Conservation (phyloP, 2,888 invertebrate genomes). For the Anorthoa munda region DNA sequence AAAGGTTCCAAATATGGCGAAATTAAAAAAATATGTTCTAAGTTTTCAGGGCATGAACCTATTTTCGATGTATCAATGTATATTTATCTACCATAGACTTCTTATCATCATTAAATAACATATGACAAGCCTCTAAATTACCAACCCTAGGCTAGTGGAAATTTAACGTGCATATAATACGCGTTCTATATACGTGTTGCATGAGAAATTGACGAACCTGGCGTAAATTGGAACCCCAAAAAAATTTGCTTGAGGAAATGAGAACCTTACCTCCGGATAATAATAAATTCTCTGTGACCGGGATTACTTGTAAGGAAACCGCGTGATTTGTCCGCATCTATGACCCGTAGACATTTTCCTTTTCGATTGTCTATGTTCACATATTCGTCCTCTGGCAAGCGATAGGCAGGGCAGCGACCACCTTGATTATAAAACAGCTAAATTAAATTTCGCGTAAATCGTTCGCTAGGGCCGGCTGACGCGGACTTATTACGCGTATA, state of each 20-base stretch:
- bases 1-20: too few species aligned
- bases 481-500: constrained; percentile 62
- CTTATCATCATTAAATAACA: neutral
- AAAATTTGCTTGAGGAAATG: neutral
- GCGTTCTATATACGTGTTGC: neutral
- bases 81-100: too few species aligned
- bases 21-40: too few species aligned
- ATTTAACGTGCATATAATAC: too few species aligned
- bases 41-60: too few species aligned
- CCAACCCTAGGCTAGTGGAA: too few species aligned
- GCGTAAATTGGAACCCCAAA: neutral
- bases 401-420: constrained; percentile 20
- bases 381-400: neutral
- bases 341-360: neutral
- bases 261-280: neutral
- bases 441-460: constrained; percentile 64
- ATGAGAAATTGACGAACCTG: neutral
- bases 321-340: neutral
- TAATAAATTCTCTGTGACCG: neutral
- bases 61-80: too few species aligned
- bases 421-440: constrained; percentile 57
- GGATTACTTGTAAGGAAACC: too few species aligned
- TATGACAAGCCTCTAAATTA: neutral
- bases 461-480: constrained; percentile 54
- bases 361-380: neutral